Base-by-base conservation (phyloP, 1,140 invertebrate genomes). In the Telenomus remus region DNA sequence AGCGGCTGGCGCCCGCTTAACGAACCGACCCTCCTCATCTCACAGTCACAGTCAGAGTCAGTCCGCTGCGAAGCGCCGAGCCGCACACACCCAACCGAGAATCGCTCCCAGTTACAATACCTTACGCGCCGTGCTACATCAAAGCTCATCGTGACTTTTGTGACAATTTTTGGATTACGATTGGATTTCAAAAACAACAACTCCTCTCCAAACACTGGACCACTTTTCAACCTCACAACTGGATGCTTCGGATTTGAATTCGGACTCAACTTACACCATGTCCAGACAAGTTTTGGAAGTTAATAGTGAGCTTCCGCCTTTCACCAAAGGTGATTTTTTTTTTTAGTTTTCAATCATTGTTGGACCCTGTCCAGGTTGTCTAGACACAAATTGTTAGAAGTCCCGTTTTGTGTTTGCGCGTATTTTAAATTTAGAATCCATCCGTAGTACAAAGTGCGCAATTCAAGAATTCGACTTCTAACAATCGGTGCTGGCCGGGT, bases 301-400 rank as follows among this genome's bases (percentile, higher is more conserved):
- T 16, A 83, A 76, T 19, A 79, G 77, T 69, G 80, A 83, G 49
- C 75, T 85, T 19, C 80, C 83, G 16, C 78, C 76, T 64, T 81
- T 84, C 46, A 82, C 84, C 44, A 86, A 85, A 86, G 85, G 85
- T 86, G 55, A 84, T 2, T 60, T 50, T 27, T 44, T 44, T 12
- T 13, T 12, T 7, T n/a, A n/a, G n/a, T n/a, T 44, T 74, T 27
- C 2, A 27, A 27, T 6, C 2, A 27, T 27, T 27, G 1, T 27
- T 27, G 19, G 19, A 27, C 19, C 19, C 19, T 27, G 19, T 27
- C 19, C 19, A 27, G 19, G 2, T 27, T 27, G 19, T 27, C 19
- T 27, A 27, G 19, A 27, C 19, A 27, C 19, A 27, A 27, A 27
- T 27, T 27, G 19, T 27, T 27, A 27, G 2, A 27, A 27, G 19